These are phyloP conservation scores for Colletes collaris DNA, from an alignment of 2,888 invertebrate species.

Conservation along the genomic window DNA sequence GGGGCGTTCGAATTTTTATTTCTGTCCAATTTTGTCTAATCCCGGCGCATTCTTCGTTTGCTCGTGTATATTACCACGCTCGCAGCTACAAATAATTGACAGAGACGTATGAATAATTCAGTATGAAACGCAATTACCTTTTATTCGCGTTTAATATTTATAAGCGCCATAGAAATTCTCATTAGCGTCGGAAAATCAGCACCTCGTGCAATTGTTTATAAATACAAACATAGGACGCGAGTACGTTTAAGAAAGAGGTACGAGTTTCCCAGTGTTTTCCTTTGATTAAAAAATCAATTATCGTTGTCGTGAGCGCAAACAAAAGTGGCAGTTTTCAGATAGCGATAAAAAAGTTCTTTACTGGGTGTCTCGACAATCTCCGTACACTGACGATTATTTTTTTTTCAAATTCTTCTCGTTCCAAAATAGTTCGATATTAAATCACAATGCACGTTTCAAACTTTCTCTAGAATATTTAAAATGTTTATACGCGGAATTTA, in stretches of 20 bases:
- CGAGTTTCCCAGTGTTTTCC: not conserved
- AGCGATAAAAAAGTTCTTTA: too few species aligned
- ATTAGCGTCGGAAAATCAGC: constrained; percentile 31
- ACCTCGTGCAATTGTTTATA: not conserved
- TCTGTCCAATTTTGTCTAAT: too few species aligned
- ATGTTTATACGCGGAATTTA: too few species aligned
- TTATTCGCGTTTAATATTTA: constrained; percentile 35
- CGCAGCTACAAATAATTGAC: constrained; percentile 17
- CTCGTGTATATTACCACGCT: too few species aligned
- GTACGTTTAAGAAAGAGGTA: not conserved
- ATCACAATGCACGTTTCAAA: too few species aligned
- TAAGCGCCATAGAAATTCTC: not conserved
- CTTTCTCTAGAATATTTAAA: too few species aligned
- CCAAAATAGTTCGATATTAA: too few species aligned
- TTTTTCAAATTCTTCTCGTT: too few species aligned
- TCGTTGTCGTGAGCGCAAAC: not conserved
- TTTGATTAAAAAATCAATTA: not conserved
- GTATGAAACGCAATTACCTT: constrained; percentile 18
- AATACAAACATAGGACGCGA: not conserved
- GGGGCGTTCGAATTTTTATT: too few species aligned
- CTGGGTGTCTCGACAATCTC: too few species aligned
- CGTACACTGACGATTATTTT: too few species aligned
- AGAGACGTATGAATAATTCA: constrained; percentile 45
- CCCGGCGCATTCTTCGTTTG: too few species aligned
- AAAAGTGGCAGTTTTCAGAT: not conserved